Conservation (phyloP, 2,113 vertebrate genomes). For the Chroicocephalus ridibundus region DNA sequence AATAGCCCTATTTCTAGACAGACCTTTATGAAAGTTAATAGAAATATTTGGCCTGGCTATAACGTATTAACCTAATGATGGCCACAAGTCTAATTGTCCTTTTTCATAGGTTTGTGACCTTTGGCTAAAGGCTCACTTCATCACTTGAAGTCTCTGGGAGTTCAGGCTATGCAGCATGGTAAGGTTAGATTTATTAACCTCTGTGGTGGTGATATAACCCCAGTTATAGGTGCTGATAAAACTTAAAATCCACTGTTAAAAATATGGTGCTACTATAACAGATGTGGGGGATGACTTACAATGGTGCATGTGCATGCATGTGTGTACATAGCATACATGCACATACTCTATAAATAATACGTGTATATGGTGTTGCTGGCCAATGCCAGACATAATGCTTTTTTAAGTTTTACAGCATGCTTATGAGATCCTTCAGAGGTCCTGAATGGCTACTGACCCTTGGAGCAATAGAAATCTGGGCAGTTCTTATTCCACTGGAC, state of each 20-base stretch:
- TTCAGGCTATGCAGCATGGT: background rate
- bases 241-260: conserved; percentile 42
- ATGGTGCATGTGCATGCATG: background rate
- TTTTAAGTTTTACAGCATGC: background rate
- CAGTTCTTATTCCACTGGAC: background rate
- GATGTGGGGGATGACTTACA: conserved; percentile 28
- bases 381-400: conserved; percentile 32
- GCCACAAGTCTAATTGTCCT: background rate
- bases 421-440: background rate
- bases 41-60: background rate
- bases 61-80: background rate
- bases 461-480: background rate
- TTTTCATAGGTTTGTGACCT: conserved; percentile 1
- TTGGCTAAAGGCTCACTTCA: background rate
- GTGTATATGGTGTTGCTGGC: conserved; percentile 64
- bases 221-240: conserved; percentile 17
- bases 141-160: conserved; percentile 23
- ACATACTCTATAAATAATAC: background rate
- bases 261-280: conserved; percentile 69
- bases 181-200: conserved; percentile 1
- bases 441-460: background rate
- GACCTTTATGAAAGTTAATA: background rate
- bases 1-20: background rate
- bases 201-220: background rate
- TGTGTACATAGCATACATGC: background rate